These are phyloP conservation scores for Acipenser oxyrinchus DNA, from an alignment of 2,797 vertebrate species.

Conservation along the genomic window DNA sequence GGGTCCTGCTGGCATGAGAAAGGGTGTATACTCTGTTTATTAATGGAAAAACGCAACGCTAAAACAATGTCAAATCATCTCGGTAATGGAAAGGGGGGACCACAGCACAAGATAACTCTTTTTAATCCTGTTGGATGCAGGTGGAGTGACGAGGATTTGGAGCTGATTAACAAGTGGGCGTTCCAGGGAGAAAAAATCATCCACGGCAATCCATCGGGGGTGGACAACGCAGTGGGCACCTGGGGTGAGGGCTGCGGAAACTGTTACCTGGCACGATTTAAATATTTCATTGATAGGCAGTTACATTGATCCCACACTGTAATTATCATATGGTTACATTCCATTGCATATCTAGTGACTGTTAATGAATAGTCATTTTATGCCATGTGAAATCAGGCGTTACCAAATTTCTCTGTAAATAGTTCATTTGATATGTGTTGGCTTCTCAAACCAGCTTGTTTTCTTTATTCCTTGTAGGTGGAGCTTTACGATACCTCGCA, in stretches of 20 bases:
- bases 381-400: too few relatives aligned
- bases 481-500: constrained; percentile 77
- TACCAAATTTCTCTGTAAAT: too few relatives aligned
- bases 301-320: too few relatives aligned
- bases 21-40: too few relatives aligned
- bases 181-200: constrained; percentile 87
- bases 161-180: constrained; percentile 84
- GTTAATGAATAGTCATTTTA: too few relatives aligned
- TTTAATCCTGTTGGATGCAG: constrained; percentile 39
- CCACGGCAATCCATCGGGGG: constrained; percentile 89
- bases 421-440: too few relatives aligned
- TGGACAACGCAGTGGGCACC: constrained; percentile 87
- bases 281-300: too few relatives aligned
- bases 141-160: constrained; percentile 78
- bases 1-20: too few relatives aligned
- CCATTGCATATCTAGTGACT: too few relatives aligned
- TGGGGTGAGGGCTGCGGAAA: constrained; percentile 68
- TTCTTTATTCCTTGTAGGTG: constrained; percentile 59
- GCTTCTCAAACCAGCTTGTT: constrained; percentile 17
- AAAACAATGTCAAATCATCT: background rate
- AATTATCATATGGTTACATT: too few relatives aligned
- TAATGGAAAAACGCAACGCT: too few relatives aligned
- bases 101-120: rapidly evolving
- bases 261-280: too few relatives aligned
- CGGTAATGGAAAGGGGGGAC: background rate